Percentiles rank a stretch among this genome's conserved stretches.
Conservation (phyloP, 2,888 invertebrate genomes). For the Rhagonycha fulva region DNA sequence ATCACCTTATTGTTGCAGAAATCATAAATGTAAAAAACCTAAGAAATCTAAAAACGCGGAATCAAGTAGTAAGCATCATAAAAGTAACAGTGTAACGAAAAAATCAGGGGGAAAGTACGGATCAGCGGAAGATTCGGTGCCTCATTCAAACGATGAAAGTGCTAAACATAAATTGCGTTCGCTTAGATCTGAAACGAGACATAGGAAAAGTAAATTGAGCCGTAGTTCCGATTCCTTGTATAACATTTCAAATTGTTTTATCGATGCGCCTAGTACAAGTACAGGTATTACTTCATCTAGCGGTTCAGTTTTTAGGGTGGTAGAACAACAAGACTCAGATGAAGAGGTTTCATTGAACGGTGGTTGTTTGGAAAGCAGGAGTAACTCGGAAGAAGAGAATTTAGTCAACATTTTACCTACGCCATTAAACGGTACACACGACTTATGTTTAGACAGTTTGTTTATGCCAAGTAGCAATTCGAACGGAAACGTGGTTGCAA, state of each 20-base stretch:
- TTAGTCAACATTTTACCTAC: slow-evolving; percentile 64
- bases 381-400: slow-evolving; percentile 47
- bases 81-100: slow-evolving; percentile 35
- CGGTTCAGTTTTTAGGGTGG: slow-evolving; percentile 52
- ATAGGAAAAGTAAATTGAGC: slow-evolving; percentile 31
- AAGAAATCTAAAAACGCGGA: slow-evolving; percentile 40
- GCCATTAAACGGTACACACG: slow-evolving; percentile 62
- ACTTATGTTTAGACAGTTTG: slow-evolving; percentile 49
- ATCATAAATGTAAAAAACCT: slow-evolving; percentile 36
- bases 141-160: background rate
- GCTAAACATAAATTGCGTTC: background rate
- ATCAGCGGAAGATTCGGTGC: background rate
- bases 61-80: slow-evolving; percentile 38
- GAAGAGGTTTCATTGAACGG: slow-evolving; percentile 55
- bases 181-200: background rate
- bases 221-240: slow-evolving; percentile 41
- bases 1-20: slow-evolving; percentile 31
- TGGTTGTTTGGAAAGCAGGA: slow-evolving; percentile 35
- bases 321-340: slow-evolving; percentile 63
- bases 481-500: slow-evolving; percentile 18
- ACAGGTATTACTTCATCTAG: slow-evolving; percentile 58
- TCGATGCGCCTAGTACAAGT: slow-evolving; percentile 69
- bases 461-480: slow-evolving; percentile 38
- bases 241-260: slow-evolving; percentile 52
- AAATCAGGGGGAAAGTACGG: slow-evolving; percentile 27